phyloP scores from a whole-genome alignment of 2,888 invertebrate species.

The Drosophila sordidula region DNA sequence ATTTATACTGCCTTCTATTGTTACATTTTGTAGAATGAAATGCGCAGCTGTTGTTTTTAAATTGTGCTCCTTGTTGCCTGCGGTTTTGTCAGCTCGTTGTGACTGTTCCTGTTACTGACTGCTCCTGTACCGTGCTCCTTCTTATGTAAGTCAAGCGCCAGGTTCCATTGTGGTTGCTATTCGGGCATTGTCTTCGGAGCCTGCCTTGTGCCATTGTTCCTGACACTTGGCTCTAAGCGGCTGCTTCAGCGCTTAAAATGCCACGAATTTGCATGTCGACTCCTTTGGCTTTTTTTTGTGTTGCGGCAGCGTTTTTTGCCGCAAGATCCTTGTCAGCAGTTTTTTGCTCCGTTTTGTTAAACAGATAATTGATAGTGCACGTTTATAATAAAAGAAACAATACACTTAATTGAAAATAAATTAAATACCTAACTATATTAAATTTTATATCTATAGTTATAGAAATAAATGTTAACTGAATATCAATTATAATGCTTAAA shows the following conservation, averaged over 20 bases:
- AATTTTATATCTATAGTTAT: too few relatives aligned
- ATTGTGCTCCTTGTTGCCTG: conserved; percentile 61
- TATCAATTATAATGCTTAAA: not conserved
- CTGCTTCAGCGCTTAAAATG: conserved; percentile 72
- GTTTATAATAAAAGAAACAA: conserved; percentile 21
- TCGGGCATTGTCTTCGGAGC: conserved; percentile 50
- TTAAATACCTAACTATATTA: not conserved
- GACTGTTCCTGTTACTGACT: conserved; percentile 40
- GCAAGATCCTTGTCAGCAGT: conserved; percentile 66
- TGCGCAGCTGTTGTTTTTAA: conserved; percentile 77
- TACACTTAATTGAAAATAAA: not conserved
- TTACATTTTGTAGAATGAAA: conserved; percentile 41
- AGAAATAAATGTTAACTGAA: not conserved
- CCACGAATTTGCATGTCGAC: conserved; percentile 57
- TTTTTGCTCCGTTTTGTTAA: conserved; percentile 33
- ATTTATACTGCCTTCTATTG: conserved; percentile 35
- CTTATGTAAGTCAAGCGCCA: conserved; percentile 24
- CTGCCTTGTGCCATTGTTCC: conserved; percentile 64
- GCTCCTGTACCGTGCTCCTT: conserved; percentile 15
- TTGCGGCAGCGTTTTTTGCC: conserved; percentile 30
- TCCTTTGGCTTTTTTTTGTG: conserved; percentile 11
- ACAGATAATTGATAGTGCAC: conserved; percentile 12
- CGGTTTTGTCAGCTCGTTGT: conserved; percentile 41
- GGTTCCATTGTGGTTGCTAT: conserved; percentile 31
- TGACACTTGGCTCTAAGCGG: conserved; percentile 74